Percentiles rank a stretch among this genome's conserved stretches.
Conservation (phyloP, 2,888 invertebrate genomes). For the Iphiclides podalirius region DNA sequence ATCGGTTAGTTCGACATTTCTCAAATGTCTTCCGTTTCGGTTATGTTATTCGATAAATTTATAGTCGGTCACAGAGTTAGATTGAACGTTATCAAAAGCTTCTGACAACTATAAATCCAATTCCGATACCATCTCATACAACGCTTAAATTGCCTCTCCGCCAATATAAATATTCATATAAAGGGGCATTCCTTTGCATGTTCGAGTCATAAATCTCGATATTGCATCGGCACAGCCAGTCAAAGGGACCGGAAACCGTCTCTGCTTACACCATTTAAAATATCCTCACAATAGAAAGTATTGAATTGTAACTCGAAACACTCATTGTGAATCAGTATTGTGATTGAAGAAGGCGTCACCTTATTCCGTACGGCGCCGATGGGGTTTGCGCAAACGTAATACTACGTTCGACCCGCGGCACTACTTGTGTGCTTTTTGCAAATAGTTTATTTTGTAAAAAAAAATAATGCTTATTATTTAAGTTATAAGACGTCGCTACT, state of each 20-base stretch:
- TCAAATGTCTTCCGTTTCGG: no score
- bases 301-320: conserved; percentile 24
- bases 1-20: no score
- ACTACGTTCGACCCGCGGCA: conserved; percentile 1
- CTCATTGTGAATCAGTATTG: conserved; percentile 22
- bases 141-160: no score
- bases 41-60: no score
- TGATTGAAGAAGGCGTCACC: conserved; percentile 18
- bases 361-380: conserved; percentile 16
- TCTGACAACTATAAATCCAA: background rate
- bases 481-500: no score
- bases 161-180: no score
- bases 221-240: background rate
- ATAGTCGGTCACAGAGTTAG: no score
- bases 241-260: conserved; percentile 19
- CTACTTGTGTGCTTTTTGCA: no score
- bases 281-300: conserved; percentile 21
- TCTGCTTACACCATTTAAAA: conserved; percentile 18
- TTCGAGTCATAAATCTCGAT: conserved; percentile 8
- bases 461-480: no score
- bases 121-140: no score
- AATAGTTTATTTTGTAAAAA: no score
- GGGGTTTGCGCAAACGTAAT: conserved; percentile 14
- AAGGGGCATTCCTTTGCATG: conserved; percentile 6
- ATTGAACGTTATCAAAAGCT: no score